phyloP scores from a whole-genome alignment of 1,140 invertebrate species.

The Orius insidiosus region DNA sequence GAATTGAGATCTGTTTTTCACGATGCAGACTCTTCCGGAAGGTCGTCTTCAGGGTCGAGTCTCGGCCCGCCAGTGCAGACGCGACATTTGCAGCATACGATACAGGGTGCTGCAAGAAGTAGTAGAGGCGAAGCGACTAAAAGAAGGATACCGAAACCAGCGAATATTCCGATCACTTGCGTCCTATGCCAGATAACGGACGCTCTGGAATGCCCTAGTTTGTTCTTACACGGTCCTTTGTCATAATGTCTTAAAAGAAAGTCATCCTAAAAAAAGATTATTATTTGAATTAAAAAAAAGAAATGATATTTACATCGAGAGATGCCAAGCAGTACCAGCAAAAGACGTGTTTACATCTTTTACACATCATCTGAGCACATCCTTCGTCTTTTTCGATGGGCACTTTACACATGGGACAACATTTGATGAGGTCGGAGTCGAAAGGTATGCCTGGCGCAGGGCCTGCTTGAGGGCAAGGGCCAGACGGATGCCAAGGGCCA shows the following conservation, averaged over 20 bases:
- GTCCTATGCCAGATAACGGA: conserved; percentile 94
- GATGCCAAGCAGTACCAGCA: conserved; percentile 96
- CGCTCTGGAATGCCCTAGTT: conserved; percentile 85
- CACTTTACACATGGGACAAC: conserved; percentile 88
- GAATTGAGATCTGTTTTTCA: too few species aligned
- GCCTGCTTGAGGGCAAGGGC: conserved; percentile 20
- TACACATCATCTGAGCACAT: conserved; percentile 98
- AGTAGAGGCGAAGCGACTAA: conserved; percentile 84
- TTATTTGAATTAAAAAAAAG: conserved; percentile 64
- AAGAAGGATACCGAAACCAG: conserved; percentile 80
- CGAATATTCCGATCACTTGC: conserved; percentile 90
- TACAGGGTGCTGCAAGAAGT: conserved; percentile 81
- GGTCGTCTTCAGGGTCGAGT: conserved; percentile 23
- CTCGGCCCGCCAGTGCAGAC: conserved; percentile 31
- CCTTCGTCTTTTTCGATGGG: conserved; percentile 95
- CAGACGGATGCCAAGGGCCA: conserved; percentile 28
- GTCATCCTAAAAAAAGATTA: conserved; percentile 70
- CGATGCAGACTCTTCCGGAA: conserved; percentile 15
- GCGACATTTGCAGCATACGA: conserved; percentile 89
- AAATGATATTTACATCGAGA: conserved; percentile 68
- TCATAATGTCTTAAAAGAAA: conserved; percentile 92
- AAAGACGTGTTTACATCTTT: conserved; percentile 93
- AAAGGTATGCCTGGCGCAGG: conserved; percentile 36
- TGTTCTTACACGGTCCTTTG: conserved; percentile 93
- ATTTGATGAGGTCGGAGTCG: conserved; percentile 83